Conservation (phyloP, 37 sponge, comb jelly and placozoan species). For the Beroe ovata region DNA sequence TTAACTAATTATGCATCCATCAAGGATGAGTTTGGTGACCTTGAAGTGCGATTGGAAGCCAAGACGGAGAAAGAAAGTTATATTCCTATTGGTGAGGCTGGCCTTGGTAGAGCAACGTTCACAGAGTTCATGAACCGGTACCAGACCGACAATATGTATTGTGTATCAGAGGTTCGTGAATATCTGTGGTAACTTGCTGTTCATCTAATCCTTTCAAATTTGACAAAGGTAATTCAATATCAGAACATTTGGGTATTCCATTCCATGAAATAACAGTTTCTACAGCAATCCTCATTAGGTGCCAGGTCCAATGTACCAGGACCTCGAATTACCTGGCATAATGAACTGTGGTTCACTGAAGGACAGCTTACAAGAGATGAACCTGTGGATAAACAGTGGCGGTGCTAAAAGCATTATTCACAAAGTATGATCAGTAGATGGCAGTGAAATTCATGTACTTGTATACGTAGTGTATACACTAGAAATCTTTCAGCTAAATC, state of each 20-base stretch:
- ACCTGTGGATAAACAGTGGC: slow-evolving; percentile 56
- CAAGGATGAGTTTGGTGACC: slow-evolving; percentile 66
- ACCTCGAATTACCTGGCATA: neutral
- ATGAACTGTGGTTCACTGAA: slow-evolving; percentile 53
- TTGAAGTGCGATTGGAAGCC: slow-evolving; percentile 69
- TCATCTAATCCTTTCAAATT: too few species aligned
- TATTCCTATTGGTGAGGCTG: slow-evolving; percentile 66
- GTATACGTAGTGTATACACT: too few species aligned
- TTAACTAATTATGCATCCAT: too few species aligned
- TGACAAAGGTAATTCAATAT: too few species aligned
- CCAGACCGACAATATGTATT: slow-evolving; percentile 59
- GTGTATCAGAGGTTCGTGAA: slow-evolving; percentile 50
- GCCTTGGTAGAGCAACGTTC: slow-evolving; percentile 58
- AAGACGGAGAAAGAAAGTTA: slow-evolving; percentile 66
- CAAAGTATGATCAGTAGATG: too few species aligned
- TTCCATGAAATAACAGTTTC: neutral
- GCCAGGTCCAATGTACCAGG: slow-evolving; percentile 36
- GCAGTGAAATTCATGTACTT: too few species aligned
- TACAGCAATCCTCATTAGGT: neutral
- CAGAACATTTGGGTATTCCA: too few species aligned
- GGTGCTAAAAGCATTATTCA: slow-evolving; percentile 65
- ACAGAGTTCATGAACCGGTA: slow-evolving; percentile 54
- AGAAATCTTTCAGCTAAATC: too few species aligned
- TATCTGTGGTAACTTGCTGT: too few species aligned
- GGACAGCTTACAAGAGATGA: slow-evolving; percentile 28